Base-by-base conservation (phyloP, 1,140 invertebrate genomes). In the Euwallacea fornicatus region DNA sequence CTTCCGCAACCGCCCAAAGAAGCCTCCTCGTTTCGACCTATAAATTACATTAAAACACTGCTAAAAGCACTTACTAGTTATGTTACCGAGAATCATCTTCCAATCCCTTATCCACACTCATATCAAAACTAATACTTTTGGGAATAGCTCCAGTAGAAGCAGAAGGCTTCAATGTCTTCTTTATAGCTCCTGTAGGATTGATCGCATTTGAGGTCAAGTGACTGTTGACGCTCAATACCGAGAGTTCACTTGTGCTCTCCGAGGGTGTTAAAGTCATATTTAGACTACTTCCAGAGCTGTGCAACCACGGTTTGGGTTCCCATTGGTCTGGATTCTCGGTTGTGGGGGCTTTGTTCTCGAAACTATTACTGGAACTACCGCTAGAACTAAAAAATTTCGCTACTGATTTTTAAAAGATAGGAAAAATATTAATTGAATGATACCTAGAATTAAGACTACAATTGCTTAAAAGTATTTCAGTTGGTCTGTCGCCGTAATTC, bases 51-150 rank as follows among this genome's bases (percentile, higher is more conserved):
- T 2, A 15, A 15, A 50, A 65, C 53, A 7, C 11, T 65, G 11
- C 63, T 13, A 63, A 47, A 90, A 2, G 43, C 10, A 44, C 15
- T 13, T 6, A 63, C 7, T 7, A 8, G 15, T 21, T 55, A 55
- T 50, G 55, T 60, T n/a, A 68, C 66, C 67, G 41, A 0, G 64
- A 63, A 13, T 69, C 70, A 67, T 70, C 66, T 9, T 72, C 69
- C 43, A 71, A 46, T 6, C 89, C 88, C 71, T 93, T 90, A 77
- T 95, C 92, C 0, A 93, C 93, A 4, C 92, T 94, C 81, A 94
- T 93, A 83, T 96, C 93, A 78, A 95, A 96, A 78, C 92, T 95
- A 73, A 96, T 95, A 76, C 93, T 95, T 82, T 96, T 96, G 7
- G 93, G 93, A 78, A 95, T 95, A 0, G 93, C 91, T 7, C 93